Conservation (phyloP, 2,113 vertebrate species). For the Esox niger region DNA sequence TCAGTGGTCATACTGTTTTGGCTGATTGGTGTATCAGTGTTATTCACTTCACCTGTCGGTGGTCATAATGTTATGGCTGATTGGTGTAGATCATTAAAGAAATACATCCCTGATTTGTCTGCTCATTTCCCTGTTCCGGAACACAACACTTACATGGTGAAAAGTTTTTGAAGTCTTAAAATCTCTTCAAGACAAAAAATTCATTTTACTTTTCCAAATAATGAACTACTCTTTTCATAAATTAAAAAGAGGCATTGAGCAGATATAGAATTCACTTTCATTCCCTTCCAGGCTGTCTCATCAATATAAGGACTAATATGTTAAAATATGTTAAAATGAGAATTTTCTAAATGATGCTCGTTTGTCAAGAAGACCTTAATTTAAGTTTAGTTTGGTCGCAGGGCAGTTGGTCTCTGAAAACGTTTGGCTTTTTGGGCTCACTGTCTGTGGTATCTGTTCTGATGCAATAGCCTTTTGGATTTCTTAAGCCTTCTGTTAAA, state of each 20-base stretch:
- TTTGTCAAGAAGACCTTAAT: not conserved
- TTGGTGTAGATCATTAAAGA: too few species aligned
- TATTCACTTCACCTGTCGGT: too few species aligned
- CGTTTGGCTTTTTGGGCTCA: not conserved
- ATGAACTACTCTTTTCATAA: constrained; percentile 5
- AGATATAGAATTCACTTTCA: constrained; percentile 22
- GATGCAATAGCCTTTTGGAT: not conserved
- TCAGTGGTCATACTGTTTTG: too few species aligned
- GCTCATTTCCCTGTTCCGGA: too few species aligned
- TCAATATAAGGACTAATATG: not conserved
- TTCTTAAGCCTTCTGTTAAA: not conserved
- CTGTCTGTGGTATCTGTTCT: too few species aligned
- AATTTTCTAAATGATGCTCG: not conserved
- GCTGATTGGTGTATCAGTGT: too few species aligned
- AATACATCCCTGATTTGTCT: too few species aligned
- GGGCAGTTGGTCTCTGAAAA: not conserved
- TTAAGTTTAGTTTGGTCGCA: not conserved
- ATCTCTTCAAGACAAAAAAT: not conserved
- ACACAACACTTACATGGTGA: too few species aligned
- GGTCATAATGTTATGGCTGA: too few species aligned
- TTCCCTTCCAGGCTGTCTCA: not conserved
- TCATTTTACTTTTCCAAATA: not conserved
- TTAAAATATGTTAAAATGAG: not conserved
- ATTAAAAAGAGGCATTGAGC: constrained; percentile 9
- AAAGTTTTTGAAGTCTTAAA: too few species aligned